Base-by-base conservation (phyloP, 2,888 invertebrate species). In the Melangyna quadrimaculata region DNA sequence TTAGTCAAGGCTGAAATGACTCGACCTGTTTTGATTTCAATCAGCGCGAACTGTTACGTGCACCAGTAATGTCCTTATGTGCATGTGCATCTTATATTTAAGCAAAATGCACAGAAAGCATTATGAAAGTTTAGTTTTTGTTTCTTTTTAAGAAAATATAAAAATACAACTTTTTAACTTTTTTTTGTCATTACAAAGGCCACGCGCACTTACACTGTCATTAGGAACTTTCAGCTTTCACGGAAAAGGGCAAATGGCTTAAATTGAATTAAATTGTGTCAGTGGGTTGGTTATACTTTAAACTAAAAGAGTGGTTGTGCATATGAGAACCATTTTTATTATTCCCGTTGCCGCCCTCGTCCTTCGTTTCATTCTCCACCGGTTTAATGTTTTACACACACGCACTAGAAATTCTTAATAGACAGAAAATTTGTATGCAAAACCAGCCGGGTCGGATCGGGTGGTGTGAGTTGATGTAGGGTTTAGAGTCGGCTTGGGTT, bases 191-290 rank as follows among this genome's bases (percentile, higher is more conserved):
- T 17, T 27, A 67, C 37, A 67, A 48, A 67, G 51, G 19, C 67
- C 65, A 48, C 35, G 40, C 37, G 19, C 51, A 78, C 48, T 40
- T 45, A 55, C 43, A 57, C 35, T 57, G 32, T 67, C 51, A 74
- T 78, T 63, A 65, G 70, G 57, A 75, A 65, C 71, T 75, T 84
- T 79, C 75, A 75, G 59, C 71, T 75, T 84, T 79, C 75, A 53
- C 75, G 57, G 37, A 67, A 71, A 83, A 84, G 74, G 74, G 53
- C 74, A 75, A 79, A 83, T 83, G 83, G 83, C 65, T 75, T 61
- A 83, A 83, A 84, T 84, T 84, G 83, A 79, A 84, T 84, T 84
- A 84, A 84, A 84, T 71, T 84, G 79, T 84, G 83, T 84, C 83
- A 84, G 79, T 84, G 79, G 83, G 83, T 84, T 84, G n/a, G n/a